Conservation (phyloP, 2,888 invertebrate species). For the Synanthedon vespiformis region DNA sequence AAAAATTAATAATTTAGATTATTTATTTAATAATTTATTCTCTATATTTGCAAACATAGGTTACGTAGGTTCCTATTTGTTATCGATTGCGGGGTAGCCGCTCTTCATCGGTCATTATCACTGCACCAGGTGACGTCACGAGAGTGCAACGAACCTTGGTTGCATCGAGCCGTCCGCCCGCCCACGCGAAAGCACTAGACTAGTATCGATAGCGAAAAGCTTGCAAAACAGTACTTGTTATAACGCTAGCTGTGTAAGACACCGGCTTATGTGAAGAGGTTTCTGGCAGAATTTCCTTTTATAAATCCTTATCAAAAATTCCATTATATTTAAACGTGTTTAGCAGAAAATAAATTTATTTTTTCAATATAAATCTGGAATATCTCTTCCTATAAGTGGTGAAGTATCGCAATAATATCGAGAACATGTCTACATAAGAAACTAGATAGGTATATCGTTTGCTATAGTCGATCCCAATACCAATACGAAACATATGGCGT, state of each 20-base stretch:
- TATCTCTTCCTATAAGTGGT: no score
- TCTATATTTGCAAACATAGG: no score
- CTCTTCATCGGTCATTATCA: conserved; percentile 20
- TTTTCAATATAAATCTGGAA: no score
- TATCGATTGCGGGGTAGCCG: background rate
- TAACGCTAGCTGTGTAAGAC: background rate
- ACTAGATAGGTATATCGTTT: conserved; percentile 15
- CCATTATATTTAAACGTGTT: no score
- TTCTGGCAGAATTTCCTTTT: no score
- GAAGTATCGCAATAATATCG: no score
- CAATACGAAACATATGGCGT: conserved; percentile 54
- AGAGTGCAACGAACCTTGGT: conserved; percentile 44
- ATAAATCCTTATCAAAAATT: no score
- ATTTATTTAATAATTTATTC: no score
- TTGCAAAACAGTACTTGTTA: background rate
- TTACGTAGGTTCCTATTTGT: background rate
- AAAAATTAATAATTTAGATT: no score
- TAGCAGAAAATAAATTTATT: no score
- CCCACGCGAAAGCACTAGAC: conserved; percentile 13
- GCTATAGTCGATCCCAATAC: conserved; percentile 9
- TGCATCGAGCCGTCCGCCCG: conserved; percentile 19
- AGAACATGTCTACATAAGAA: no score
- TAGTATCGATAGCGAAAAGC: conserved; percentile 24
- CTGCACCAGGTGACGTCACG: conserved; percentile 30
- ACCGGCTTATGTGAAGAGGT: no score